Percentiles rank a stretch among this genome's conserved stretches.
Evolutionary conservation across 2,797 vertebrate genomes (phyloP).

Genomic region (Eulemur rubriventer): DNA sequence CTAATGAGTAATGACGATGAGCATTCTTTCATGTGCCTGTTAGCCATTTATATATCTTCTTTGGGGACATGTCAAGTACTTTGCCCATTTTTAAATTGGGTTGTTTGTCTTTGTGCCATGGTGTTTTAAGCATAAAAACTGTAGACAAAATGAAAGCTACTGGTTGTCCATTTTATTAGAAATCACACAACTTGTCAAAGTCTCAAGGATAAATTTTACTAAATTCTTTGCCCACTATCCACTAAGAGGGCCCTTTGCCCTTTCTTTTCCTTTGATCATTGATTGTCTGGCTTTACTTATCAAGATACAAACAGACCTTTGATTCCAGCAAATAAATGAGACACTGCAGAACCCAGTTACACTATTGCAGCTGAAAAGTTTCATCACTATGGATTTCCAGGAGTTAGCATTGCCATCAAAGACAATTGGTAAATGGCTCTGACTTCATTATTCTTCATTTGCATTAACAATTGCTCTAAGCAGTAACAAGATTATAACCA

Average conservation of each 20-base stretch:
- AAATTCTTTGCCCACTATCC: not conserved
- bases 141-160: not conserved
- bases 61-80: not conserved
- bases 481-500: constrained; percentile 74
- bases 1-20: not conserved
- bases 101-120: not conserved
- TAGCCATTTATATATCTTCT: constrained; percentile 11
- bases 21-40: not conserved
- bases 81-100: constrained; percentile 24
- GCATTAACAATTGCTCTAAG: constrained; percentile 82
- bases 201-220: constrained; percentile 9
- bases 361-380: constrained; percentile 32
- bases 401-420: constrained; percentile 73
- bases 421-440: constrained; percentile 74
- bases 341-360: not conserved
- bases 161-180: not conserved
- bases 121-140: constrained; percentile 45
- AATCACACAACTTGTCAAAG: not conserved
- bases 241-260: not conserved
- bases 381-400: constrained; percentile 62
- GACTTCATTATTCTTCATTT: constrained; percentile 75
- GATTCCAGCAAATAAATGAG: constrained; percentile 36
- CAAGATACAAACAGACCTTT: constrained; percentile 40
- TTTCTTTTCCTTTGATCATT: constrained; percentile 3
- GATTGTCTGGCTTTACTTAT: not conserved